phyloP scores from a whole-genome alignment of 2,797 vertebrate genomes.

The Muscicapa comitata region DNA sequence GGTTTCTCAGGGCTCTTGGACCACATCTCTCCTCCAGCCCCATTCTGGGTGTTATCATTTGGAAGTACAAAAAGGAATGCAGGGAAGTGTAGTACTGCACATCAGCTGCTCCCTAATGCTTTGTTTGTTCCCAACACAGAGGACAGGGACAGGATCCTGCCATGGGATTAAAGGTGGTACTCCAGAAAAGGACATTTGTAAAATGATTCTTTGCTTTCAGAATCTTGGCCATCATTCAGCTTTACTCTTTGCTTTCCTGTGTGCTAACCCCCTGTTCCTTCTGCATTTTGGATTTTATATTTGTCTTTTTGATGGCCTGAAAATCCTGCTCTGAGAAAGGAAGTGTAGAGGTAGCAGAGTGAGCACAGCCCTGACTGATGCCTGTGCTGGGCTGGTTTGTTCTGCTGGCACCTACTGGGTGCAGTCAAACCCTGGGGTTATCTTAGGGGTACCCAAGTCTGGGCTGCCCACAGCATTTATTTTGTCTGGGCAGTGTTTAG shows the following conservation, averaged over 20 bases:
- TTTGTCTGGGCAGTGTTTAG: not conserved
- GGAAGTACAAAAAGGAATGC: not conserved
- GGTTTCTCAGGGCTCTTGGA: not conserved
- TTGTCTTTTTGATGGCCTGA: not conserved
- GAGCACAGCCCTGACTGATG: not conserved
- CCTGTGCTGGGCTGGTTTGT: not conserved
- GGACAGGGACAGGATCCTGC: not conserved
- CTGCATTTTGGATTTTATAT: not conserved
- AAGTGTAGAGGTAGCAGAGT: not conserved
- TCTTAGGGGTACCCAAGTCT: not conserved
- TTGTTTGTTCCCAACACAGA: not conserved
- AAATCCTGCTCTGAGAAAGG: not conserved
- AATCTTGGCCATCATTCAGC: not conserved
- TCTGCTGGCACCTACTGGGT: not conserved
- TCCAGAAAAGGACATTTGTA: not conserved
- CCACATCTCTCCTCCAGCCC: not conserved
- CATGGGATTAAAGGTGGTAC: too few relatives aligned
- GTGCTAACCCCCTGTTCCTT: not conserved
- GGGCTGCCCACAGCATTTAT: not conserved
- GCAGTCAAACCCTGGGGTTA: not conserved
- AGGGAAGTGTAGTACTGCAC: not conserved
- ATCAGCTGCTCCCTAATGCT: not conserved
- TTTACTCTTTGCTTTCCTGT: not conserved
- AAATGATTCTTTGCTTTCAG: not conserved
- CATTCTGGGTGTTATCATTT: not conserved